Evolutionary conservation across 1,140 invertebrate species (phyloP).

Genomic region (Drosophila littoralis): DNA sequence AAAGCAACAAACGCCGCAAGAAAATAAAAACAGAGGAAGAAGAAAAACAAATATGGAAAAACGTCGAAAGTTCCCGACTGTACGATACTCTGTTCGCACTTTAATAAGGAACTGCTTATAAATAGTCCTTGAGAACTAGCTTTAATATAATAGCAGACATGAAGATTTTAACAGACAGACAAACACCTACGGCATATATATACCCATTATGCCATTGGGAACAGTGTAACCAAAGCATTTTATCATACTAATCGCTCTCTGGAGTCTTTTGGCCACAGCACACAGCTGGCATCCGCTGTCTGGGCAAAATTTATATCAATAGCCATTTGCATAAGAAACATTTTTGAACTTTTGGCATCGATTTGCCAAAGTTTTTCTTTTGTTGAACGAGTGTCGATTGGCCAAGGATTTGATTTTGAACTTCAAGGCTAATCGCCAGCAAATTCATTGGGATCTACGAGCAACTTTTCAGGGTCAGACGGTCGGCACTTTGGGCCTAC

Average conservation of each 20-base stretch:
- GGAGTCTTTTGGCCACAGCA: conserved; percentile 47
- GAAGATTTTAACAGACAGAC: no score
- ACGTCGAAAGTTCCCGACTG: not conserved
- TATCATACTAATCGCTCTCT: conserved; percentile 82
- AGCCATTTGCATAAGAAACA: conserved; percentile 71
- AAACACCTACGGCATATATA: not conserved
- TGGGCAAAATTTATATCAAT: conserved; percentile 40
- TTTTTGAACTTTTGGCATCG: conserved; percentile 73
- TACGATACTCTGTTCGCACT: conserved; percentile 1
- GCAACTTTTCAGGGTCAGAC: conserved; percentile 65
- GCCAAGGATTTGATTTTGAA: conserved; percentile 59
- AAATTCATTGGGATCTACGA: conserved; percentile 54
- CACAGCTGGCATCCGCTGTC: conserved; percentile 51
- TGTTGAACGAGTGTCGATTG: conserved; percentile 69
- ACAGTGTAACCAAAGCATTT: conserved; percentile 57
- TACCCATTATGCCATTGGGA: not conserved
- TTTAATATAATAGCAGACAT: no score
- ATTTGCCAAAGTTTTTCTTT: conserved; percentile 52
- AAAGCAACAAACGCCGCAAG: not conserved
- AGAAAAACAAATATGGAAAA: not conserved
- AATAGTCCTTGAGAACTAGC: not conserved
- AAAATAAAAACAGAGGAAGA: not conserved
- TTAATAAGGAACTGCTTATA: no score
- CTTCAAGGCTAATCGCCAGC: conserved; percentile 69
- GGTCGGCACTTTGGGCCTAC: conserved; percentile 22